These are phyloP conservation scores for Tenthredo amoena DNA, from an alignment of 2,888 invertebrate genomes.

Conservation along the genomic window DNA sequence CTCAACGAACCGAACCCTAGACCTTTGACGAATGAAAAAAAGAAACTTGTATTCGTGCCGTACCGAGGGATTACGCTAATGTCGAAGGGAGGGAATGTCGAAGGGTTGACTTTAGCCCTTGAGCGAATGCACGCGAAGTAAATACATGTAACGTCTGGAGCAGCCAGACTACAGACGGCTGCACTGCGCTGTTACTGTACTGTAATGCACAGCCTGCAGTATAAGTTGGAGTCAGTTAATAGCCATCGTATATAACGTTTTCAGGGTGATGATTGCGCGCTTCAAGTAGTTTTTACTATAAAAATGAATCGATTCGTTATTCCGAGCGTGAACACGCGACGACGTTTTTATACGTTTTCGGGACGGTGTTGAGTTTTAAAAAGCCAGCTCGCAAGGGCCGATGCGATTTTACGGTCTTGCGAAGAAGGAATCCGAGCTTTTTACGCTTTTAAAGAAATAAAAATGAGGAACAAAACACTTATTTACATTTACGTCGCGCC, in stretches of 20 bases:
- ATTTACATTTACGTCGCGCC: neutral
- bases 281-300: constrained; percentile 34
- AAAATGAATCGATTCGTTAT: constrained; percentile 43
- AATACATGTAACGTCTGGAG: constrained; percentile 13
- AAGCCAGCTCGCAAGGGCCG: neutral
- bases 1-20: neutral
- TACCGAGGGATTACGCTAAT: neutral
- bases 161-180: neutral
- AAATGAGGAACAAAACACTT: constrained; percentile 1
- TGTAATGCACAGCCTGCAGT: neutral
- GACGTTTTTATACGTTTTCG: neutral
- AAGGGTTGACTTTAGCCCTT: constrained; percentile 18
- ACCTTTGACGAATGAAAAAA: neutral
- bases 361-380: neutral
- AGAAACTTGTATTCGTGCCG: neutral
- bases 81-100: constrained; percentile 16
- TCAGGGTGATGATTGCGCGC: constrained; percentile 27
- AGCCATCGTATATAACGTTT: constrained; percentile 5
- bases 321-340: constrained; percentile 15
- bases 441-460: neutral
- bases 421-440: neutral
- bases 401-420: constrained; percentile 5
- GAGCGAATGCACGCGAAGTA: constrained; percentile 19
- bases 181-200: neutral
- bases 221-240: neutral